Conservation (phyloP, 2,888 invertebrate genomes). For the Apoderus coryli region DNA sequence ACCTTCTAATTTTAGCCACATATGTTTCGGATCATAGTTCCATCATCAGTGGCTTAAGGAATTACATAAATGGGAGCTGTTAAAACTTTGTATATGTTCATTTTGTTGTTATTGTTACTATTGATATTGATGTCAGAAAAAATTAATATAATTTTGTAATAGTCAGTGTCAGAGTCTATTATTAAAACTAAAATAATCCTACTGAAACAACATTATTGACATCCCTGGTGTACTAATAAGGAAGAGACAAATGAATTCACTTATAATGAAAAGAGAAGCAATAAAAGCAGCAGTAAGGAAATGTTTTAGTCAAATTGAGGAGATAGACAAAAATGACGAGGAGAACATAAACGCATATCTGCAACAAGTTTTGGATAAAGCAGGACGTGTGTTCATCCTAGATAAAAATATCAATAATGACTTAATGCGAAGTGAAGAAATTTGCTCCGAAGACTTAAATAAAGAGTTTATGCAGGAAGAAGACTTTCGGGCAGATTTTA, state of each 20-base stretch:
- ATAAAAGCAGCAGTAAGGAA: not conserved
- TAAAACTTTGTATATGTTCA: too few relatives aligned
- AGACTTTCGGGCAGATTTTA: constrained; percentile 1
- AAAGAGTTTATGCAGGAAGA: constrained; percentile 1
- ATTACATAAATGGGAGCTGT: too few relatives aligned
- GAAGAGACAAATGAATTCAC: not conserved
- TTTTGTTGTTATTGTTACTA: too few relatives aligned
- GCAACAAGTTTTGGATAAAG: constrained; percentile 1
- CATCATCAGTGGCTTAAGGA: too few relatives aligned
- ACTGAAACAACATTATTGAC: too few relatives aligned
- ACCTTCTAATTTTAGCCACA: too few relatives aligned
- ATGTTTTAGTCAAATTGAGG: constrained; percentile 1
- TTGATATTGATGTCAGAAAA: too few relatives aligned
- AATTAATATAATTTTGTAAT: too few relatives aligned
- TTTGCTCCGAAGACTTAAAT: not conserved
- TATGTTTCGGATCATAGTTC: too few relatives aligned
- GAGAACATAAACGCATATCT: constrained; percentile 3
- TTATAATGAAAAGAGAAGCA: not conserved
- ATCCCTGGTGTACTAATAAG: too few relatives aligned
- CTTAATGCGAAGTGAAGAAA: not conserved
- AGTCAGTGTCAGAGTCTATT: too few relatives aligned
- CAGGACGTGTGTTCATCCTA: not conserved
- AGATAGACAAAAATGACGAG: constrained; percentile 2
- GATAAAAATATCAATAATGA: not conserved
- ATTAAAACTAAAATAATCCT: too few relatives aligned